phyloP scores from a whole-genome alignment of 2,113 vertebrate species.

The Raja brachyura region DNA sequence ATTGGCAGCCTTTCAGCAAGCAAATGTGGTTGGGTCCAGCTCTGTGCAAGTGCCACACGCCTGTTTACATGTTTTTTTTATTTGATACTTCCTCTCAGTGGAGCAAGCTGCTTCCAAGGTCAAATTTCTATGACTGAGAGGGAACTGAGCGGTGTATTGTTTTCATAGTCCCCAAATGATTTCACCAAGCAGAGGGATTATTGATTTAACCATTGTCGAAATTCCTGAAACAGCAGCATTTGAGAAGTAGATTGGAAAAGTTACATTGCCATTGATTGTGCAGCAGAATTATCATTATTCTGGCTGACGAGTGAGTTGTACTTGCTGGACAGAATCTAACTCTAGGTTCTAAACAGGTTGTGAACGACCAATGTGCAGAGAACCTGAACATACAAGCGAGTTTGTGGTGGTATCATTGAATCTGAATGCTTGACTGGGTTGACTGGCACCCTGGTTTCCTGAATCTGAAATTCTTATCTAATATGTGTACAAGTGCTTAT shows the following conservation, averaged over 20 bases:
- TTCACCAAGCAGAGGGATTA: background rate
- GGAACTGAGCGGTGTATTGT: conserved; percentile 14
- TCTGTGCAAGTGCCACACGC: conserved; percentile 11
- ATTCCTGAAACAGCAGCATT: conserved; percentile 11
- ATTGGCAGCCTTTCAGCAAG: conserved; percentile 13
- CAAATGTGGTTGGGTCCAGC: conserved; percentile 28
- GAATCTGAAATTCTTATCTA: too few species aligned
- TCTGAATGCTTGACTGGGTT: too few species aligned
- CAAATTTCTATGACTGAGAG: conserved; percentile 7
- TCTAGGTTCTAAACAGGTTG: too few species aligned
- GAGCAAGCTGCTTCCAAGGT: conserved; percentile 34
- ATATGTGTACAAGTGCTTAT: too few species aligned
- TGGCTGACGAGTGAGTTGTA: background rate
- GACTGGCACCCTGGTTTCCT: too few species aligned
- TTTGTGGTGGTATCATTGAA: too few species aligned
- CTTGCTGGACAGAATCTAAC: too few species aligned
- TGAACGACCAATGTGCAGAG: too few species aligned
- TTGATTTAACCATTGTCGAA: background rate
- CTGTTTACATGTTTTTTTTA: conserved; percentile 36
- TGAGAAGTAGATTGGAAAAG: conserved; percentile 3
- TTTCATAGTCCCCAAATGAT: background rate
- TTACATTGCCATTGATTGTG: conserved; percentile 9
- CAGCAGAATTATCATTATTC: background rate
- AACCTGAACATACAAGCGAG: too few species aligned
- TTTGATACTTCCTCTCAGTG: conserved; percentile 33